Evolutionary conservation across 2,888 invertebrate species (phyloP), one percentile per base, ranked within the genome.

Genomic region (Yponomeuta malinellus): DNA sequence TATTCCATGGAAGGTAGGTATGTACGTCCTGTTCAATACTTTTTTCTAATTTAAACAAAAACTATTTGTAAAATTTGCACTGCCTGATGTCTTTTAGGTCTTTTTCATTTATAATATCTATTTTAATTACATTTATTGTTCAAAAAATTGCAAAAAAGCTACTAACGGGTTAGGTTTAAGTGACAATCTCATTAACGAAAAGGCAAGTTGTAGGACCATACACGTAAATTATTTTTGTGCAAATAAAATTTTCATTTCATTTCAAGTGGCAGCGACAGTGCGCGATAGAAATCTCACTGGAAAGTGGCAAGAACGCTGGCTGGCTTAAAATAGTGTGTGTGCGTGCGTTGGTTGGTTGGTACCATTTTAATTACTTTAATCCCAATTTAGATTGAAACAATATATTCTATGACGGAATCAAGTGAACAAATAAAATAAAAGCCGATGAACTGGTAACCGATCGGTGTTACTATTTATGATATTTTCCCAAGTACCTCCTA

Each of bases 381-480:
- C 73, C 71, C 70, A 71, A 72, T 66, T 73, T 73, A 73, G 73
- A 73, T 72, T 31, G 29, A 64, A 64, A 64, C 64, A 29, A 64
- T 59, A 65, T 65, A 65, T 43, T 43, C 33, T 33, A 37, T 43
- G 67, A 67, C 37, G 37, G 33, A 67, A 10, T 29, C 23, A 64
- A 64, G 29, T 23, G 23, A 67, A 67, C 43, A 43, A 67, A 33
- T 66, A 67, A 67, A 67, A 67, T 67, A 70, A 72, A 72, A 73
- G 69, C 29, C 65, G 48, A 31, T 29, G 2, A 23, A 80, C 86
- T 89, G 88, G 89, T 87, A 89, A 90, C 83, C 76, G 82, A 80
- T 78, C 89, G 87, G 90, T 90, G 90, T 90, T 90, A 87, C 89
- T 87, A 88, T 84, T 70, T 80, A 86, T 87, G 86, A 86, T 86